Evolutionary conservation across 2,113 vertebrate species (phyloP).

Genomic region (Chrysemys picta): DNA sequence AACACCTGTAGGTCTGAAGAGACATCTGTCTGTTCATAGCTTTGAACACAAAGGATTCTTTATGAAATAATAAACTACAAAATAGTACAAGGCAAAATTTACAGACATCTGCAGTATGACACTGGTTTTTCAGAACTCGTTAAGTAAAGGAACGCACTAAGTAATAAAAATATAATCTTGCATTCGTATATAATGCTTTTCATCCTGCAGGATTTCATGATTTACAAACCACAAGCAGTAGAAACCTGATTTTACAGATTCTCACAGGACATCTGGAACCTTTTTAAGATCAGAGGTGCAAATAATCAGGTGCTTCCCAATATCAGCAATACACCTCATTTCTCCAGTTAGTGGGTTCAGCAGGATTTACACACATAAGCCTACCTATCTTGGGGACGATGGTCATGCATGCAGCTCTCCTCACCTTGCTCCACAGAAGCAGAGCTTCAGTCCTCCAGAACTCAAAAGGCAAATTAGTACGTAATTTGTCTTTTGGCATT

Average conservation of each 20-base stretch:
- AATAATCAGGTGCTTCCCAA: background rate
- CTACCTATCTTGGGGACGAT: background rate
- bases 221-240: background rate
- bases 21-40: background rate
- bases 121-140: background rate
- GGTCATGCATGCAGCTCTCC: background rate
- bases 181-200: background rate
- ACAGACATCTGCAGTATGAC: background rate
- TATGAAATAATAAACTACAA: background rate
- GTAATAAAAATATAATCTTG: background rate
- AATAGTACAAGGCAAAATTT: background rate
- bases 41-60: background rate
- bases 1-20: background rate
- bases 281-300: background rate
- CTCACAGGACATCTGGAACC: background rate
- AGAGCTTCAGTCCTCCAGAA: background rate
- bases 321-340: accelerated
- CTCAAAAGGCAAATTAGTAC: background rate
- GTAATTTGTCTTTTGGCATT: background rate
- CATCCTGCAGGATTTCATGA: background rate
- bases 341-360: background rate
- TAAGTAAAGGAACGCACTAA: background rate
- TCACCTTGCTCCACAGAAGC: no score
- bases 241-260: background rate
- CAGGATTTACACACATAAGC: background rate